These are phyloP conservation scores for Tetramorium simillimum DNA, from an alignment of 1,140 invertebrate species.

Conservation along the genomic window DNA sequence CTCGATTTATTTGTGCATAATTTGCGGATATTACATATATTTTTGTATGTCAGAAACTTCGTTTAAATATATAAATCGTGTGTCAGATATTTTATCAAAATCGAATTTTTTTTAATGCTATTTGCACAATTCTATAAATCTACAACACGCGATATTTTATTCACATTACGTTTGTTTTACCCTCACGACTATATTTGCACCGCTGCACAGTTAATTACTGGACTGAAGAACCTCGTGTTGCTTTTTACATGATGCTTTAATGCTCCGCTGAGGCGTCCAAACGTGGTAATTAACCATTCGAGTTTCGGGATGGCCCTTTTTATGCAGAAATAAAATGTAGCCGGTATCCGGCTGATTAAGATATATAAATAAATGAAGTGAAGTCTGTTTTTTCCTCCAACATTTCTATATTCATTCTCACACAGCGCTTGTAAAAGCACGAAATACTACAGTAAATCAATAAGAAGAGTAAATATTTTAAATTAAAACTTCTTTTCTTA, in stretches of 20 bases:
- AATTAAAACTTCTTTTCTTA: constrained; percentile 7
- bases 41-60: not conserved
- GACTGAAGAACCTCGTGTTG: not conserved
- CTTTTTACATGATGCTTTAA: constrained; percentile 50
- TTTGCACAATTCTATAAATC: not conserved
- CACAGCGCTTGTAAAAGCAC: not conserved
- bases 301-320: constrained; percentile 25
- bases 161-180: not conserved
- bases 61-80: not conserved
- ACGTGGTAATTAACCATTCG: constrained; percentile 50
- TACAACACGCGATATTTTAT: not conserved
- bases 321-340: constrained; percentile 36
- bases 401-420: constrained; percentile 6
- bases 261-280: constrained; percentile 40
- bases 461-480: not conserved
- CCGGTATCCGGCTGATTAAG: constrained; percentile 10
- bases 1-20: not conserved
- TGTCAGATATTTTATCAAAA: not conserved
- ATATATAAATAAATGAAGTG: constrained; percentile 12
- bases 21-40: not conserved
- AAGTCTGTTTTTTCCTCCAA: not conserved
- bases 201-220: constrained; percentile 32
- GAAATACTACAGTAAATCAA: constrained; percentile 30
- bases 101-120: not conserved
- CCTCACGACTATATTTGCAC: not conserved